These are phyloP conservation scores for Hypomecis punctinalis DNA, from an alignment of 2,888 invertebrate species.

Conservation along the genomic window DNA sequence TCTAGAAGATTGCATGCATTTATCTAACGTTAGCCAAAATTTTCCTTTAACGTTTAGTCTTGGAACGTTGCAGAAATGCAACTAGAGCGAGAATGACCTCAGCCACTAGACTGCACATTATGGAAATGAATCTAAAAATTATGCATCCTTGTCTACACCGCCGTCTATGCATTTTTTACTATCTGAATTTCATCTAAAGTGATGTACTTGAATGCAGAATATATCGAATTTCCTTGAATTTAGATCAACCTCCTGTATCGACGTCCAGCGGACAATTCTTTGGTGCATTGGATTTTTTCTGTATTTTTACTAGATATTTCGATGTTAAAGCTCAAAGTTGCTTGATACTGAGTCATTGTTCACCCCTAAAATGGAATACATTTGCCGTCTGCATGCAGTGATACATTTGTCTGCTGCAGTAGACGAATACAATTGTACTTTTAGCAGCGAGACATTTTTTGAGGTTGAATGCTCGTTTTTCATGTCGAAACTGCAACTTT, in stretches of 20 bases:
- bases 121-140: conserved; percentile 83
- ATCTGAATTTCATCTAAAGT: conserved; percentile 73
- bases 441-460: conserved; percentile 57
- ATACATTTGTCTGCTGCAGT: conserved; percentile 80
- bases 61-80: neutral
- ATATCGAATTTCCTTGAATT: conserved; percentile 83
- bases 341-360: conserved; percentile 52
- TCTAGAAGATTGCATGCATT: no score
- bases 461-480: conserved; percentile 55
- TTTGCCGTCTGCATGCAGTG: conserved; percentile 73
- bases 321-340: conserved; percentile 51
- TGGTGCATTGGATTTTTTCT: conserved; percentile 51
- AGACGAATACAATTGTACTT: conserved; percentile 78
- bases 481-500: conserved; percentile 54
- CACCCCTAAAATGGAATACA: conserved; percentile 71
- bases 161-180: conserved; percentile 81
- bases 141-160: conserved; percentile 68
- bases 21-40: no score
- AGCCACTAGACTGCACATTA: conserved; percentile 77
- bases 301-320: conserved; percentile 11
- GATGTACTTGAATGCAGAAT: conserved; percentile 81
- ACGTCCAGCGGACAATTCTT: conserved; percentile 57
- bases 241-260: conserved; percentile 73
- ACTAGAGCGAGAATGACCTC: conserved; percentile 66
- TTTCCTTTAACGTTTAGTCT: no score